Evolutionary conservation across 2,113 vertebrate species (phyloP).

Genomic region (Calyptommatus sinebrachiatus): DNA sequence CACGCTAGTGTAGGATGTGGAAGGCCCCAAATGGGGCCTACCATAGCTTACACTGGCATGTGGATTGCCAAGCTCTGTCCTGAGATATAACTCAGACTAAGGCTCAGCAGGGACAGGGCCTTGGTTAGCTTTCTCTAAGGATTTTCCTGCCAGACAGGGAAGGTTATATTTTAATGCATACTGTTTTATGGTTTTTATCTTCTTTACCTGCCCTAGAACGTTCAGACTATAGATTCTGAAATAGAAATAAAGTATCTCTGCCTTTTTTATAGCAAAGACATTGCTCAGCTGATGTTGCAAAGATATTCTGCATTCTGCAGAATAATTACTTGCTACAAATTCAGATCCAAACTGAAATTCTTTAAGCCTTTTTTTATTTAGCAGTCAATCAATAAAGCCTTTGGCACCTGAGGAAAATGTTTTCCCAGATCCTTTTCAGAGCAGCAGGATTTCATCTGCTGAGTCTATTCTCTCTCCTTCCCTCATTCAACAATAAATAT

Average conservation of each 20-base stretch:
- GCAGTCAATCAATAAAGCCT: neutral
- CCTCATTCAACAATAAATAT: conserved; percentile 7
- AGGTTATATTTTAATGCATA: too few species aligned
- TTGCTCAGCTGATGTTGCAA: neutral
- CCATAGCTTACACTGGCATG: too few species aligned
- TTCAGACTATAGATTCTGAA: too few species aligned
- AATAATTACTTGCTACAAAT: neutral
- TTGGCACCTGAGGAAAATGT: neutral
- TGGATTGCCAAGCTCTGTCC: too few species aligned
- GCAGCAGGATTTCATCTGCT: neutral
- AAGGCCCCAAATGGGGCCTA: too few species aligned
- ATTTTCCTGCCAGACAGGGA: too few species aligned
- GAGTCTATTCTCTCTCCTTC: neutral
- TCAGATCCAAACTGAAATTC: neutral
- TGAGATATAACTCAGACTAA: too few species aligned
- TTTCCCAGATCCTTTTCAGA: neutral
- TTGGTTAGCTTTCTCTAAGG: too few species aligned
- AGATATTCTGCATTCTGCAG: neutral
- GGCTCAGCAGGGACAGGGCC: too few species aligned
- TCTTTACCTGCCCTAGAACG: too few species aligned
- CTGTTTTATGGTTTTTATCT: too few species aligned
- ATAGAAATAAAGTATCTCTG: neutral
- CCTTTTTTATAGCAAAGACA: neutral
- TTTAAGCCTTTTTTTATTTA: neutral
- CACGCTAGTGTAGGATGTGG: too few species aligned